Evolutionary conservation across 2,113 vertebrate species (phyloP).

Genomic region (Nothobranchius kuhntae): DNA sequence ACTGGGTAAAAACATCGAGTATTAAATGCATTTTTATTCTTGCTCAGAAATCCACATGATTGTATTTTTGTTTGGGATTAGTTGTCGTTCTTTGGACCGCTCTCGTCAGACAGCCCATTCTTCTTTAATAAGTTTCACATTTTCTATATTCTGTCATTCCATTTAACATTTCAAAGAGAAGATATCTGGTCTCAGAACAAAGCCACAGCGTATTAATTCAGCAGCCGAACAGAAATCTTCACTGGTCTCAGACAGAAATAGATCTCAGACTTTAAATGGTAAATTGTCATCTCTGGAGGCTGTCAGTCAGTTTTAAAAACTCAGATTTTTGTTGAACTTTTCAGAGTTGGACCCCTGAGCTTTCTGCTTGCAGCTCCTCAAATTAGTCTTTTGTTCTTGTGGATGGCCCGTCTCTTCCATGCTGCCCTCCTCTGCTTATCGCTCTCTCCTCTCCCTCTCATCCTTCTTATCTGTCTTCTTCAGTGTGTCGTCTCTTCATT

Average conservation of each 20-base stretch:
- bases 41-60: no score
- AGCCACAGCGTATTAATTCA: constrained; percentile 8
- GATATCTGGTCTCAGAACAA: constrained; percentile 9
- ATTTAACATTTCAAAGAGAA: constrained; percentile 36
- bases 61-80: no score
- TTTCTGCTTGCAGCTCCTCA: constrained; percentile 22
- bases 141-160: constrained; percentile 4
- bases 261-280: constrained; percentile 20
- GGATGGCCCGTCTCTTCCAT: constrained; percentile 31
- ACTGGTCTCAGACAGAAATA: constrained; percentile 8
- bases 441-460: constrained; percentile 11
- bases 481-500: constrained; percentile 10
- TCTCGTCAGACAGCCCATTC: neutral
- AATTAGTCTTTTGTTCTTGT: constrained; percentile 57
- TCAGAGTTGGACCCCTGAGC: constrained; percentile 32
- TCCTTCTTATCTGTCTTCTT: constrained; percentile 32
- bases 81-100: no score
- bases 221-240: neutral
- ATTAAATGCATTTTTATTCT: no score
- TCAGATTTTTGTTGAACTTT: constrained; percentile 43
- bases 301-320: constrained; percentile 37
- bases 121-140: constrained; percentile 3
- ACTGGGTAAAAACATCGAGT: no score
- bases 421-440: constrained; percentile 43
- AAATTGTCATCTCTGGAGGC: constrained; percentile 28